Evolutionary conservation across 2,113 vertebrate species (phyloP).

Genomic region (Thunnus maccoyii): DNA sequence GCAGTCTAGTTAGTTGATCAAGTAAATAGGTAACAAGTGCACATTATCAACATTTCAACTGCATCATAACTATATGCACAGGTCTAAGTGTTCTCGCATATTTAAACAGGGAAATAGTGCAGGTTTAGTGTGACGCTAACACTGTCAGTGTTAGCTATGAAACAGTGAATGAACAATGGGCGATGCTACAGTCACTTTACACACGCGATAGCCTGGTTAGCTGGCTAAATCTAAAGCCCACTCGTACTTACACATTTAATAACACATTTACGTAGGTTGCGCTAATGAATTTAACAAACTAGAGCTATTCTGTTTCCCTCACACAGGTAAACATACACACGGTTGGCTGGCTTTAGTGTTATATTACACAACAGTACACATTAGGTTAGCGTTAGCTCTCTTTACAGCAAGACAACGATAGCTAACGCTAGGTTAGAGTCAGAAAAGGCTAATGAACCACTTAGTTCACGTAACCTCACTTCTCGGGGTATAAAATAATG

Average conservation of each 20-base stretch:
- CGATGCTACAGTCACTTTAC: slow-evolving; percentile 24
- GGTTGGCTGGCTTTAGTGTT: background rate
- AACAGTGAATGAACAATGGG: slow-evolving; percentile 68
- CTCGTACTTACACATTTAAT: background rate
- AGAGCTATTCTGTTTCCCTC: fast-evolving
- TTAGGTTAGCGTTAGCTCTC: slow-evolving; percentile 25
- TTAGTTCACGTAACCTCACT: background rate
- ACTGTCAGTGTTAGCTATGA: slow-evolving; percentile 1
- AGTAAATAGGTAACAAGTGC: background rate
- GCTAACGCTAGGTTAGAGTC: slow-evolving; percentile 34
- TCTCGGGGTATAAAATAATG: background rate
- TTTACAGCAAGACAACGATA: slow-evolving; percentile 28
- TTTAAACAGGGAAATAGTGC: background rate
- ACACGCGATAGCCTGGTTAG: slow-evolving; percentile 47
- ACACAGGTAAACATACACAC: too few species aligned
- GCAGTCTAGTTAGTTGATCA: background rate
- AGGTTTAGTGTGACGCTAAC: background rate
- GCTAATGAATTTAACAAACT: fast-evolving
- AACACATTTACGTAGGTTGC: background rate
- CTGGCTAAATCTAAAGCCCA: background rate
- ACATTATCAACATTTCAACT: background rate
- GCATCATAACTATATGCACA: too few species aligned
- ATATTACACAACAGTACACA: slow-evolving; percentile 31
- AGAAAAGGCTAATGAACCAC: slow-evolving; percentile 25
- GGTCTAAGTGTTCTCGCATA: background rate